Evolutionary conservation across 2,113 vertebrate species (phyloP).

Genomic region (Verasper variegatus): DNA sequence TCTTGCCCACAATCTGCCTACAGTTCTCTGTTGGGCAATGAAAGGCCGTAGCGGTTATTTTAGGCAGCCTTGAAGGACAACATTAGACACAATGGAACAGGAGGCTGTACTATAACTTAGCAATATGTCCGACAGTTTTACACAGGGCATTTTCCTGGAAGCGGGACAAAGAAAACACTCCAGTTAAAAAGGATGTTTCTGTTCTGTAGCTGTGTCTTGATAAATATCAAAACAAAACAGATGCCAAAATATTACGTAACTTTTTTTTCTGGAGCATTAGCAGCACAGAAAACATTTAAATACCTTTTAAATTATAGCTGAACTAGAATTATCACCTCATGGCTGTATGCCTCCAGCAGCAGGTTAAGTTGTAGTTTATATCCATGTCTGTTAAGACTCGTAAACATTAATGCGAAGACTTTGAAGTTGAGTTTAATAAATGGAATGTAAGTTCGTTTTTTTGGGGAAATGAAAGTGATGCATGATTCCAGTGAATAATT

Average conservation of each 20-base stretch:
- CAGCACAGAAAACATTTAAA: neutral
- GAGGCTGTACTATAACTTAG: neutral
- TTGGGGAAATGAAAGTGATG: no score
- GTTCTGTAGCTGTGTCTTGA: neutral
- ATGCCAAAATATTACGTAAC: no score
- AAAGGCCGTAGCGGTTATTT: constrained; percentile 20
- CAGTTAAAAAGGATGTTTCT: constrained; percentile 1
- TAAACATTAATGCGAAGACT: neutral
- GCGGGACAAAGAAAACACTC: neutral
- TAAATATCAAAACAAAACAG: neutral
- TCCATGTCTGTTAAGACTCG: neutral
- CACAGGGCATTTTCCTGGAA: neutral
- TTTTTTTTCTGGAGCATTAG: neutral
- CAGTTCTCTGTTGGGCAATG: neutral
- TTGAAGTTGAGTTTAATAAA: no score
- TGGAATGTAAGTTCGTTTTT: no score
- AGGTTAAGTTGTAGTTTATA: no score
- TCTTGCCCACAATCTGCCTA: neutral
- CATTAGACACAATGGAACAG: constrained; percentile 6
- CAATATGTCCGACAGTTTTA: constrained; percentile 1
- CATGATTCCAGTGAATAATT: no score
- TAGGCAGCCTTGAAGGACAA: constrained; percentile 1
- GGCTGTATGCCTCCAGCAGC: no score
- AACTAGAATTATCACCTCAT: neutral
- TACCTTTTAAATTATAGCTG: neutral